A percentile compares a stretch with the other conserved stretches of the same genome.
Conservation (phyloP, 30 jellyfish, hydroid and myxozoan genomes). For the Aurelia coerulea region DNA sequence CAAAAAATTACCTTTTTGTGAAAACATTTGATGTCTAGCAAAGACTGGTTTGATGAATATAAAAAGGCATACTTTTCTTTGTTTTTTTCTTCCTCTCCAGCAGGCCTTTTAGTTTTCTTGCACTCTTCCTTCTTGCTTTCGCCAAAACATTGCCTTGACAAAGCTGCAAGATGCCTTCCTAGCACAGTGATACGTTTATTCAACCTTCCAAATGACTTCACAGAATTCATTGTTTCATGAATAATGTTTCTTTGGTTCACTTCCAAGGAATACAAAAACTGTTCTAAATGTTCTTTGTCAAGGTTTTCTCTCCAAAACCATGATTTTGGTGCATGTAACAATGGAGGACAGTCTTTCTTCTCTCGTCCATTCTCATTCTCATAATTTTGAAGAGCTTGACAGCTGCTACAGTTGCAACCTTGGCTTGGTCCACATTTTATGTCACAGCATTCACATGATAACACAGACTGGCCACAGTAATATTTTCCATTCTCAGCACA, state of each 20-base stretch:
- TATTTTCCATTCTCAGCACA: constrained; percentile 82
- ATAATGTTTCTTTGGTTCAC: constrained; percentile 60
- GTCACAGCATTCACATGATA: constrained; percentile 87
- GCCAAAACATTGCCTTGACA: constrained; percentile 63
- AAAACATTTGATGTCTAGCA: no score
- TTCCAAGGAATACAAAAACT: constrained; percentile 48
- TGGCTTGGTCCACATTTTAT: constrained; percentile 86
- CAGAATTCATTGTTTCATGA: constrained; percentile 63
- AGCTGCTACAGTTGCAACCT: constrained; percentile 85
- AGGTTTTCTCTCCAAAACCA: constrained; percentile 88
- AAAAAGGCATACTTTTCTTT: constrained; percentile 51
- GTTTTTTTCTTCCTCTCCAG: constrained; percentile 26
- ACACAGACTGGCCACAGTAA: constrained; percentile 81
- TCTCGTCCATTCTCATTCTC: constrained; percentile 55
- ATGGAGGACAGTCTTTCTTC: constrained; percentile 39
- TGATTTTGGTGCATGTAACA: constrained; percentile 72
- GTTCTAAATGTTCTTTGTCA: constrained; percentile 58
- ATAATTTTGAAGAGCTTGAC: constrained; percentile 63
- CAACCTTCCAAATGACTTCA: constrained; percentile 56
- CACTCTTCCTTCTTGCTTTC: constrained; percentile 56
- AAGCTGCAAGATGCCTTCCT: constrained; percentile 71
- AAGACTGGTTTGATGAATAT: no score
- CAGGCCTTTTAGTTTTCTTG: constrained; percentile 29
- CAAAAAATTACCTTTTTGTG: no score
- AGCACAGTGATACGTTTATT: constrained; percentile 59